Conservation (phyloP, 2,888 invertebrate species). For the Cremastinae sp. region DNA sequence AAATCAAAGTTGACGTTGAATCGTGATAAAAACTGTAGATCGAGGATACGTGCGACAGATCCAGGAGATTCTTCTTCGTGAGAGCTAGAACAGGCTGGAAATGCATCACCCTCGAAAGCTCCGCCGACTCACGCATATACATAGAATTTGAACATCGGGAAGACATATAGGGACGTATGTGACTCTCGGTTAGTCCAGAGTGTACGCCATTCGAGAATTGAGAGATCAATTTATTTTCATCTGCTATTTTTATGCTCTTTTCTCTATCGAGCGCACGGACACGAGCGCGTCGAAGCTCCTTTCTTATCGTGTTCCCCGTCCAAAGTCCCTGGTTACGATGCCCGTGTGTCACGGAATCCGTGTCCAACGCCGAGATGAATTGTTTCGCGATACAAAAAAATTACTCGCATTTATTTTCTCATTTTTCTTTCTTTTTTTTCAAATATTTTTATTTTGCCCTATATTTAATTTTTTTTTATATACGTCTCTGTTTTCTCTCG, state of each 20-base stretch:
- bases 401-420: no score
- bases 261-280: not conserved
- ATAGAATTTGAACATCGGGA: constrained; percentile 3
- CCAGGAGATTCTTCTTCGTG: constrained; percentile 7
- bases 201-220: not conserved
- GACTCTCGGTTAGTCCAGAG: not conserved
- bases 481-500: not conserved
- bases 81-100: constrained; percentile 19
- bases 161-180: constrained; percentile 8
- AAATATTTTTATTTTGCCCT: constrained; percentile 1
- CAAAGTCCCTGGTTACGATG: no score
- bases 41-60: no score
- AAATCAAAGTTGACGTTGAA: no score
- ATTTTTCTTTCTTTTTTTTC: no score
- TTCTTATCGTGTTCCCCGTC: not conserved
- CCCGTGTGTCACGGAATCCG: no score
- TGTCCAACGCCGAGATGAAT: no score
- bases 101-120: constrained; percentile 8
- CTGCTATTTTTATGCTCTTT: no score
- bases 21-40: no score
- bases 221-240: constrained; percentile 2
- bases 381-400: no score
- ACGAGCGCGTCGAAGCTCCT: not conserved
- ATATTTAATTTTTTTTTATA: constrained; percentile 17
- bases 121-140: not conserved